These are phyloP conservation scores for Lycia hirtaria DNA, from an alignment of 2,888 invertebrate species.

Conservation along the genomic window DNA sequence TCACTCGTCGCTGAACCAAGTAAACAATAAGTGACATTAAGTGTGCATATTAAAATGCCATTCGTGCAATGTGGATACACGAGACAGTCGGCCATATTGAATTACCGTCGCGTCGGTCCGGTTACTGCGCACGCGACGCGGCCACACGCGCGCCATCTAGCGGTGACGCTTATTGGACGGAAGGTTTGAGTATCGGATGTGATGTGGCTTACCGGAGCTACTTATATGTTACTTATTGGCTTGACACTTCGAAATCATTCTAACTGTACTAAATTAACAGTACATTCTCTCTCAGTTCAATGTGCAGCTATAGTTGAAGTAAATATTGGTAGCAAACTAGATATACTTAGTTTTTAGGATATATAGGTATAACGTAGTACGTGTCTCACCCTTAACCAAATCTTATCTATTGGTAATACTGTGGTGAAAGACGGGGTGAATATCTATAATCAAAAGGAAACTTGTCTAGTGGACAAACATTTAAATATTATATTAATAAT, in stretches of 20 bases:
- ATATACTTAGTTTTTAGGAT: no score
- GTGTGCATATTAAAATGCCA: constrained; percentile 81
- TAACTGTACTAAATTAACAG: no score
- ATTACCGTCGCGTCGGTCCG: constrained; percentile 83
- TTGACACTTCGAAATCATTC: constrained; percentile 39
- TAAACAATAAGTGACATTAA: constrained; percentile 83
- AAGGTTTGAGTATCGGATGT: constrained; percentile 62
- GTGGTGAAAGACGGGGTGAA: no score
- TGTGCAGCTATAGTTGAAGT: no score
- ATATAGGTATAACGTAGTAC: no score
- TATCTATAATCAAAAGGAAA: no score
- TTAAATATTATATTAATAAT: no score
- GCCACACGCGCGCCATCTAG: constrained; percentile 84
- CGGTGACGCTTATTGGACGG: constrained; percentile 29
- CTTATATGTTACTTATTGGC: constrained; percentile 48
- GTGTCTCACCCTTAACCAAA: no score
- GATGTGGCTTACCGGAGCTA: constrained; percentile 61
- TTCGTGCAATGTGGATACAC: constrained; percentile 79
- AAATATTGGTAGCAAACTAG: no score
- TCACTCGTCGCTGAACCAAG: constrained; percentile 67
- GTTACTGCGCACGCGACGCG: constrained; percentile 84
- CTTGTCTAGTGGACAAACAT: no score
- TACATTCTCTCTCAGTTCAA: no score
- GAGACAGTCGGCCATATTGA: constrained; percentile 80
- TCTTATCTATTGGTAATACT: no score